phyloP scores from a whole-genome alignment of 2,888 invertebrate genomes.

The Hirtodrosophila confusa region DNA sequence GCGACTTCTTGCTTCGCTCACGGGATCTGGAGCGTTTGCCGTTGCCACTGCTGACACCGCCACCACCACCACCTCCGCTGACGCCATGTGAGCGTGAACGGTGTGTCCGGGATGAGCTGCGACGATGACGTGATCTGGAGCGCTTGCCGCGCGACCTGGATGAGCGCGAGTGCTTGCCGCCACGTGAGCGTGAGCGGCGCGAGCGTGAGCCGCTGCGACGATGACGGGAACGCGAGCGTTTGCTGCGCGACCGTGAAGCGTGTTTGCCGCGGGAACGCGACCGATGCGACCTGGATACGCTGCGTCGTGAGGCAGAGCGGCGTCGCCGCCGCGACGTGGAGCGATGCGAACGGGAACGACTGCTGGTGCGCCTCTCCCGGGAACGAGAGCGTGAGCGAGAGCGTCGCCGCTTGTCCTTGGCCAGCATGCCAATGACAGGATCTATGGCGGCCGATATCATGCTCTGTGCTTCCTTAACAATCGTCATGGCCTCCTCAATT shows the following conservation, averaged over 20 bases:
- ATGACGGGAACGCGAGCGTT: slow-evolving; percentile 85
- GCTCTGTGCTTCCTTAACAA: slow-evolving; percentile 97
- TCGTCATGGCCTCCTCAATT: slow-evolving; percentile 98
- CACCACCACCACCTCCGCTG: slow-evolving; percentile 23
- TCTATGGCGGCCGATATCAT: slow-evolving; percentile 97
- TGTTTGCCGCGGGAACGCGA: slow-evolving; percentile 85
- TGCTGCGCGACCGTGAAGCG: slow-evolving; percentile 82
- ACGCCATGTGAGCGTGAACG: slow-evolving; percentile 70
- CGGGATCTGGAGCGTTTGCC: slow-evolving; percentile 85
- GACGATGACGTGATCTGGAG: slow-evolving; percentile 85
- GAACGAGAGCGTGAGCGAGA: slow-evolving; percentile 85
- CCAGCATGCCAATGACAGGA: slow-evolving; percentile 93
- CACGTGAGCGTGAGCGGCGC: slow-evolving; percentile 82
- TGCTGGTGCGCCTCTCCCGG: slow-evolving; percentile 88
- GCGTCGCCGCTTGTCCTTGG: slow-evolving; percentile 91
- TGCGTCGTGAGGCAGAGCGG: slow-evolving; percentile 84
- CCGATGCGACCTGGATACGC: slow-evolving; percentile 87
- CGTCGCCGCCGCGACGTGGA: slow-evolving; percentile 88
- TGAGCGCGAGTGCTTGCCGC: slow-evolving; percentile 84
- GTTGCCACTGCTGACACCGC: slow-evolving; percentile 45
- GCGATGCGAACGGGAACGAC: slow-evolving; percentile 86
- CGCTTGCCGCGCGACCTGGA: slow-evolving; percentile 83
- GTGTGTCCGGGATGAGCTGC: slow-evolving; percentile 79
- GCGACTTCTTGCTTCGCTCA: slow-evolving; percentile 86
- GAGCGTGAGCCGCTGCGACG: slow-evolving; percentile 84